Evolutionary conservation across 2,888 invertebrate species (phyloP).

Genomic region (Caprella mutica): DNA sequence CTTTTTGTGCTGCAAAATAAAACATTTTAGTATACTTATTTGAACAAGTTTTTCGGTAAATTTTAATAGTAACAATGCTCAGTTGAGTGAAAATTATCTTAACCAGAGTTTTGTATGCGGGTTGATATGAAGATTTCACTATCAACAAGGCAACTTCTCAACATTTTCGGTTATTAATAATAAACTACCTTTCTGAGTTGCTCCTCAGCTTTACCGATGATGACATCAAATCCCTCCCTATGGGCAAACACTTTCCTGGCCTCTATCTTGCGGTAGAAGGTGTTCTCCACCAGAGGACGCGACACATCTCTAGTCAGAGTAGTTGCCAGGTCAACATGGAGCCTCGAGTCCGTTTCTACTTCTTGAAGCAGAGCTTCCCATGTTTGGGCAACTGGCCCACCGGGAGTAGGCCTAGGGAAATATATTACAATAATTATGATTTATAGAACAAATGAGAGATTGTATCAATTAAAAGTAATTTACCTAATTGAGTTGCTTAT

Average conservation of each 20-base stretch:
- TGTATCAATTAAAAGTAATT: neutral
- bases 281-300: conserved; percentile 69
- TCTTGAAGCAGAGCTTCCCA: conserved; percentile 85
- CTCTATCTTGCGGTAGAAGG: conserved; percentile 81
- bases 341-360: conserved; percentile 60
- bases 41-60: no score
- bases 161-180: no score
- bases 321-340: conserved; percentile 71
- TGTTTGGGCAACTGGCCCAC: conserved; percentile 69
- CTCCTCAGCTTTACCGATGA: conserved; percentile 72
- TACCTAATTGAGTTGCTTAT: neutral
- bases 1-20: conserved; percentile 3
- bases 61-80: no score
- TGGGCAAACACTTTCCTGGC: conserved; percentile 80
- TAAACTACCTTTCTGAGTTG: conserved; percentile 57
- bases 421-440: neutral
- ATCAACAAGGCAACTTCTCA: no score
- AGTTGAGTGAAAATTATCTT: no score
- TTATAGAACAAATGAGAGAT: neutral
- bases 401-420: conserved; percentile 57
- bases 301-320: conserved; percentile 50
- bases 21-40: no score
- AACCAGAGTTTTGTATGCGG: no score
- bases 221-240: conserved; percentile 77
- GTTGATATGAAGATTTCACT: no score